These are phyloP conservation scores for Acanthosepion pharaonis DNA, from an alignment of 2,888 invertebrate genomes.

Conservation along the genomic window DNA sequence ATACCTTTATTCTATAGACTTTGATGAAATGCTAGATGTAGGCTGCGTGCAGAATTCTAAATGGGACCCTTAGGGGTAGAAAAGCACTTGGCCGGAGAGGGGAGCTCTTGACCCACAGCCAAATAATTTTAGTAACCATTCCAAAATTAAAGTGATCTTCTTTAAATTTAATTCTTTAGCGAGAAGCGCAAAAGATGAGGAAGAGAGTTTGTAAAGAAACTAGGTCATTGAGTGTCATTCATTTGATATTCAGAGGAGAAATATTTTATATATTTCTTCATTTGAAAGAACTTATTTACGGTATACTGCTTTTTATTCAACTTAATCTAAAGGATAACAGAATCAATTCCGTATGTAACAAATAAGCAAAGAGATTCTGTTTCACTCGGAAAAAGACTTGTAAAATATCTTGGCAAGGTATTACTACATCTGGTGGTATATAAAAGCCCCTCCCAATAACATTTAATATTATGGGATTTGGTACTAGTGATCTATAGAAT, in stretches of 20 bases:
- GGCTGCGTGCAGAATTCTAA: background rate
- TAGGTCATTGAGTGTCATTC: background rate
- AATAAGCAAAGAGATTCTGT: too few species aligned
- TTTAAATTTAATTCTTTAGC: background rate
- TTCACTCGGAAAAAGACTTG: too few species aligned
- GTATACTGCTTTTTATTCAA: too few species aligned
- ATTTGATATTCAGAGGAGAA: background rate
- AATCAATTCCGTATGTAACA: too few species aligned
- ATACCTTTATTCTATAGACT: slow-evolving; percentile 22
- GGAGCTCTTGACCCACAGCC: slow-evolving; percentile 16
- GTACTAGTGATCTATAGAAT: too few species aligned
- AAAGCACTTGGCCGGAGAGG: background rate
- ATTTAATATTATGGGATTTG: too few species aligned
- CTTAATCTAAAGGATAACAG: too few species aligned
- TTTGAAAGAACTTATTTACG: background rate
- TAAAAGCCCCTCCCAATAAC: too few species aligned
- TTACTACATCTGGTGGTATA: too few species aligned
- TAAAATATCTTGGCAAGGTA: too few species aligned
- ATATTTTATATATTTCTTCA: background rate
- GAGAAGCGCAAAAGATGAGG: background rate
- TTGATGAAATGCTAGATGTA: slow-evolving; percentile 23
- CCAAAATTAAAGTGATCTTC: background rate
- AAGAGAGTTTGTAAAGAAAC: background rate
- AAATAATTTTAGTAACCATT: background rate
- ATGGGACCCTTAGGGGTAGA: slow-evolving; percentile 33